Evolutionary conservation across 2,888 invertebrate genomes (phyloP), one percentile per base, ranked within the genome.

Genomic region (Lithophane ornitopus): DNA sequence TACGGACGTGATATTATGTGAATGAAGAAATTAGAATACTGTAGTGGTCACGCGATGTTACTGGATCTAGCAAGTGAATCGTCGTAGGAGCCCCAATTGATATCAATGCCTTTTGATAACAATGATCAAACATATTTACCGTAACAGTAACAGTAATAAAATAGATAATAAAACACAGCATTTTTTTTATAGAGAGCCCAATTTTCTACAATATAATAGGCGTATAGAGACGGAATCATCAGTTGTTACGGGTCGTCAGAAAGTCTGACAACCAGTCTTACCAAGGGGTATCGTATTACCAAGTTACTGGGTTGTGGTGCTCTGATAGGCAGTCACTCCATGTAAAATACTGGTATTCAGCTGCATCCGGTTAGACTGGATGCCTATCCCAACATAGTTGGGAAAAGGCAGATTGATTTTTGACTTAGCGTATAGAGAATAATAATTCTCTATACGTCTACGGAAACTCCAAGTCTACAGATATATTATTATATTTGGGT

Each of bases 81-180:
- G 44, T 80, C 82, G 54, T 72, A 66, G 69, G 58, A 66, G 69
- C 68, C 49, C 62, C 81, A 82, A 84, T 81, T 82, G 69, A 61
- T 67, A 74, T 79, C 41, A 81, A 81, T 81, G 70, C 62, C 81
- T 84, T 71, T 76, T 77, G 85, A 67, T 73, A 72, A 62, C 69
- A 75, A 70, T 63, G n/a, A 70, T 54, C 76, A 67, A 49, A 70
- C 28, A 52, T 28, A 22, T 28, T 63, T 66, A 73, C 14, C 34
- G 52, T 59, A 56, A 67, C 66, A 56, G 14, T 49, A 70, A 39
- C 34, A 28, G 44, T 16, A 54, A 62, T 54, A 69, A 44, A 66
- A 44, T 3, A 22, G 19, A 44, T 26, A 16, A 28, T 1, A 79
- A 12, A 34, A 58, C 8, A 28, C 58, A 58, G 16, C 26, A 16